Conservation (phyloP, 2,797 vertebrate species). For the Bryconaethiops microstoma region DNA sequence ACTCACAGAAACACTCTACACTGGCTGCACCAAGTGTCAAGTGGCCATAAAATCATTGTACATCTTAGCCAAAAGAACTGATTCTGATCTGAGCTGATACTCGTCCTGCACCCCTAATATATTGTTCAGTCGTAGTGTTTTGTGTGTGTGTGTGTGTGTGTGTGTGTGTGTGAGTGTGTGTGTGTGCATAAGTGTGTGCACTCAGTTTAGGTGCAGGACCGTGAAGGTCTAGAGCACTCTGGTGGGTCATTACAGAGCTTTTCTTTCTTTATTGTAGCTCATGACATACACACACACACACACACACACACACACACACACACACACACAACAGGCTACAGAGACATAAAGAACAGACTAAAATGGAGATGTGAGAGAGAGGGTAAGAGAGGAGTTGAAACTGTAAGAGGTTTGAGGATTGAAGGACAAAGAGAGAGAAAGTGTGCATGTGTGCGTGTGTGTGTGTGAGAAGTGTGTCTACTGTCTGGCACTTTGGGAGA, state of each 20-base stretch:
- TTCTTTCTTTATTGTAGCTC: neutral
- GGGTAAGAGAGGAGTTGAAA: neutral
- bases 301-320: slow-evolving; percentile 27
- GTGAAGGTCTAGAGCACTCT: slow-evolving; percentile 8
- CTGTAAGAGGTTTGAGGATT: neutral
- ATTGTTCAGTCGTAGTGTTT: neutral
- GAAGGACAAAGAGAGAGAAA: slow-evolving; percentile 20
- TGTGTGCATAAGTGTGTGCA: neutral
- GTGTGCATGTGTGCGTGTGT: slow-evolving; percentile 18
- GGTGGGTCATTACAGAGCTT: slow-evolving; percentile 11
- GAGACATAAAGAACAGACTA: neutral
- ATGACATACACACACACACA: neutral
- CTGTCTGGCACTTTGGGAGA: slow-evolving; percentile 49
- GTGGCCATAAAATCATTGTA: too few relatives aligned
- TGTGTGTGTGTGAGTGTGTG: neutral
- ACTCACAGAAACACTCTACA: too few relatives aligned
- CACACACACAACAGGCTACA: slow-evolving; percentile 25
- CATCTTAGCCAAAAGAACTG: too few relatives aligned
- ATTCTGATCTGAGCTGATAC: too few relatives aligned
- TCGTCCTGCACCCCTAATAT: neutral
- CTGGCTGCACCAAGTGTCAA: too few relatives aligned
- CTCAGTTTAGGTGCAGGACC: neutral
- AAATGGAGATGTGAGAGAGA: neutral
- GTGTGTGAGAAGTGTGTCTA: slow-evolving; percentile 24
- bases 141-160: neutral